Base-by-base conservation (phyloP, 1,140 invertebrate genomes). In the Leptinotarsa lineolata region DNA sequence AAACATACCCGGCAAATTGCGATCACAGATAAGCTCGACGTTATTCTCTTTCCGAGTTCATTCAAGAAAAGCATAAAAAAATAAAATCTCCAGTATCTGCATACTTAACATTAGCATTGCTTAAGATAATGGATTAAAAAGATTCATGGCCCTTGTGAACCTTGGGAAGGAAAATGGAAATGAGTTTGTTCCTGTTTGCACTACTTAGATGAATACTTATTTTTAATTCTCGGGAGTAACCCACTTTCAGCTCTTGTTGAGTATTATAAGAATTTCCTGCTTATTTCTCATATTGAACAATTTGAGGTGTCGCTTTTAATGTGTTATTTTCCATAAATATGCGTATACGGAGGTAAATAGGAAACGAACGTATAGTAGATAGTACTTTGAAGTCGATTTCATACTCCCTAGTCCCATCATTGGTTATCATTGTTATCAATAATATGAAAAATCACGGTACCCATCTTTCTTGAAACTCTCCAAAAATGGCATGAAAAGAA, bases 1-100 rank as follows among this genome's bases (percentile, higher is more conserved):
- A 39, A 66, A 66, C 64, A 39, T 66, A 66, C 22, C 30, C 22
- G 39, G 64, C 64, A 66, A 66, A 66, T 66, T 66, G 64, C 30
- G 64, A 66, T 66, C 64, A 44, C 39, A 66, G 64, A 66, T 66
- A 66, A 66, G 64, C 39, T 24, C 22, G 30, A 39, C 15, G 64
- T 39, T 66, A 66, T 45, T 66, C 64, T 66, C 64, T 66, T 66
- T 66, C 64, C 39, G 61, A 16, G 61, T 24, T 30, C n/a, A 18
- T 18, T 54, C 48, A 15, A 54, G 48, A 54, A 54, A 54, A 54
- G 6, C 2, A 18, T 54, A 54, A 18, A 54, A 54, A 54, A 46
- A 54, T 12, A 54, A 16, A 15, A 54, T 54, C n/a, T 54, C 30
- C 48, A 18, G 15, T 54, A 54, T 54, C 48, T 54, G n/a, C 48